phyloP scores from a whole-genome alignment of 2,113 vertebrate species.

The Chlamydotis undulata region DNA sequence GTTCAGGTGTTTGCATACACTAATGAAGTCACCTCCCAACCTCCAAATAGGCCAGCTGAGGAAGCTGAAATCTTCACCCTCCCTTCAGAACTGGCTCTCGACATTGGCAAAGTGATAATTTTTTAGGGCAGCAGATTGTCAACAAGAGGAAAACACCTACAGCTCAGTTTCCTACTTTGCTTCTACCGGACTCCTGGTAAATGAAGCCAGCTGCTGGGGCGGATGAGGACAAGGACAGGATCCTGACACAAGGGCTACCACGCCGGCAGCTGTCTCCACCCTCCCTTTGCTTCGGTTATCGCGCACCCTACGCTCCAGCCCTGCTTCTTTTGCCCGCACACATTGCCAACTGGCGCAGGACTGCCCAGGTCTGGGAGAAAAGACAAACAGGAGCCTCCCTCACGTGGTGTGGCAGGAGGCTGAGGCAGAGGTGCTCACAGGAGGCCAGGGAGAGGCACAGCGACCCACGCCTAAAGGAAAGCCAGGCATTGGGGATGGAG shows the following conservation, averaged over 20 bases:
- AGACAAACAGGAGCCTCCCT: neutral
- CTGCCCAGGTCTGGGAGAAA: neutral
- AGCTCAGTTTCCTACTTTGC: neutral
- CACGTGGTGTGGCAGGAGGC: rapidly evolving
- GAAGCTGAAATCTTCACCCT: neutral
- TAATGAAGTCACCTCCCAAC: neutral
- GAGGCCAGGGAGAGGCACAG: neutral
- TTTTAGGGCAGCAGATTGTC: neutral
- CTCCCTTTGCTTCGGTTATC: neutral
- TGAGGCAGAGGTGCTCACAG: rapidly evolving
- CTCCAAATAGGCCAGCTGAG: neutral
- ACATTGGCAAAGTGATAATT: neutral
- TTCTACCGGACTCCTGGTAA: neutral
- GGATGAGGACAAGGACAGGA: neutral
- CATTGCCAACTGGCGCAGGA: neutral
- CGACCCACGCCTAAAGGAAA: neutral
- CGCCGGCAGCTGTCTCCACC: neutral
- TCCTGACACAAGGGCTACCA: neutral
- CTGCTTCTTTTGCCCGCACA: neutral
- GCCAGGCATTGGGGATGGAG: neutral
- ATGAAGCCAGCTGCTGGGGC: neutral
- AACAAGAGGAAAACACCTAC: neutral
- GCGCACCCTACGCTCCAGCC: neutral
- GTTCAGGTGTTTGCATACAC: rapidly evolving
- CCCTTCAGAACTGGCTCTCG: neutral